These are phyloP conservation scores for Rhynchophorus ferrugineus DNA, from an alignment of 1,140 invertebrate species.

Conservation along the genomic window DNA sequence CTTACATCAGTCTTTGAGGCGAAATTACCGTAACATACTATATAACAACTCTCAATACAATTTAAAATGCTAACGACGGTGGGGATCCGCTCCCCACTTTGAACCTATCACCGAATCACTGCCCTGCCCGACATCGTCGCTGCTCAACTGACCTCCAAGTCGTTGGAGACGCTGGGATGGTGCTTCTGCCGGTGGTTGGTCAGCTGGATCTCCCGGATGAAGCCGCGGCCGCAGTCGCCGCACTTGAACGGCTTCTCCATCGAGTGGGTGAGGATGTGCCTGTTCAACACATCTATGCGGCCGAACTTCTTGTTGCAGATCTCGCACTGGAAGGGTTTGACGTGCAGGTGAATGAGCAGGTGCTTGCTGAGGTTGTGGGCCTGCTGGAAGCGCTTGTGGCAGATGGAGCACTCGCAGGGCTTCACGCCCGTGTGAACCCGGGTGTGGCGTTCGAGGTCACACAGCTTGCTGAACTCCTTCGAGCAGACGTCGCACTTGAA, in stretches of 20 bases:
- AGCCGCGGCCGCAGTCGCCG: constrained; percentile 29
- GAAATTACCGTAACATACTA: too few species aligned
- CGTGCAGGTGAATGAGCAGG: constrained; percentile 70
- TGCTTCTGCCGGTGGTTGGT: constrained; percentile 16
- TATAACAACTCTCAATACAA: too few species aligned
- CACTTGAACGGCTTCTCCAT: constrained; percentile 33
- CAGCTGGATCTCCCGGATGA: constrained; percentile 27
- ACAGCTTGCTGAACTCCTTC: constrained; percentile 34
- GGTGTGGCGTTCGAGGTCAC: constrained; percentile 35
- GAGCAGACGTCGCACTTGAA: constrained; percentile 31
- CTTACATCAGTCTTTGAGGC: too few species aligned
- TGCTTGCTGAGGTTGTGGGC: constrained; percentile 83
- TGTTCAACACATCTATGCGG: constrained; percentile 33
- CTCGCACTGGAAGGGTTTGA: constrained; percentile 78
- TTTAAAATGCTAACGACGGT: too few species aligned
- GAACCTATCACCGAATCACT: too few species aligned
- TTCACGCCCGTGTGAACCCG: constrained; percentile 53
- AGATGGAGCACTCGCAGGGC: constrained; percentile 63
- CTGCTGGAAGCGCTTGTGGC: constrained; percentile 70
- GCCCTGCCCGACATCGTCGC: too few species aligned
- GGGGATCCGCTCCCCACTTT: not conserved
- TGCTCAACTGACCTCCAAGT: too few species aligned
- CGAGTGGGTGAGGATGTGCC: constrained; percentile 35
- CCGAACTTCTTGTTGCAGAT: constrained; percentile 35
- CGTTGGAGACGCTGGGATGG: too few species aligned